These are phyloP conservation scores for Leucoma salicis DNA, from an alignment of 2,888 invertebrate genomes.

Conservation along the genomic window DNA sequence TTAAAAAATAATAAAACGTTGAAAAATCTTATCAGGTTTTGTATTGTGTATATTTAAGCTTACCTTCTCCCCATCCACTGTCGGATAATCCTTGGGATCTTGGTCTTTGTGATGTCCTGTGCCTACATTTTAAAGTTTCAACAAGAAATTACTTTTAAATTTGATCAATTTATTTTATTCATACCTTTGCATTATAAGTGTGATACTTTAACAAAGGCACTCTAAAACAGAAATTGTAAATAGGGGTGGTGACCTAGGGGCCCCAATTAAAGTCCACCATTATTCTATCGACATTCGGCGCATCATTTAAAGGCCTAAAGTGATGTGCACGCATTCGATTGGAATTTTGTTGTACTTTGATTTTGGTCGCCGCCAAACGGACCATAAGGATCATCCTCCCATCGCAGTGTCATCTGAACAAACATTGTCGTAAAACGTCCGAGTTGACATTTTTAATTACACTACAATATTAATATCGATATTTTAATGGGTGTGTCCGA, in stretches of 20 bases:
- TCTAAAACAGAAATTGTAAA: constrained; percentile 45
- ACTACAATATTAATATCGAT: constrained; percentile 51
- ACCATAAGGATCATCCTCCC: constrained; percentile 66
- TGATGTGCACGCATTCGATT: constrained; percentile 65
- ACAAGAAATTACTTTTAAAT: constrained; percentile 15
- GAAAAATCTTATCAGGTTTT: constrained; percentile 71
- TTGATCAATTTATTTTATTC: constrained; percentile 8
- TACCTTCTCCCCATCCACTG: constrained; percentile 56
- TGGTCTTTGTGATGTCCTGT: constrained; percentile 57
- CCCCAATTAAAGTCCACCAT: constrained; percentile 65
- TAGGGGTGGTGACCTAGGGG: constrained; percentile 73
- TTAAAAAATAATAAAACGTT: constrained; percentile 77
- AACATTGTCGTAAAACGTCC: constrained; percentile 55
- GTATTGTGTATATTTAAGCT: constrained; percentile 54
- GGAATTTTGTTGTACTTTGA: constrained; percentile 63
- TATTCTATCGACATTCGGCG: constrained; percentile 64
- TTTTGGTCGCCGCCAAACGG: constrained; percentile 65
- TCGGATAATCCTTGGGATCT: constrained; percentile 58
- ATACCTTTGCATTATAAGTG: constrained; percentile 10
- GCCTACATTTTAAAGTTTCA: constrained; percentile 55
- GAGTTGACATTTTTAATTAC: constrained; percentile 61
- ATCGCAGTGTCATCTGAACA: constrained; percentile 39
- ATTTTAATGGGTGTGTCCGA: constrained; percentile 68
- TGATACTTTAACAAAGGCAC: constrained; percentile 55
- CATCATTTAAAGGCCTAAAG: constrained; percentile 79